Evolutionary conservation across 2,797 vertebrate species (phyloP), one percentile per base, ranked within the genome.

Genomic region (Sorex maritimensis): DNA sequence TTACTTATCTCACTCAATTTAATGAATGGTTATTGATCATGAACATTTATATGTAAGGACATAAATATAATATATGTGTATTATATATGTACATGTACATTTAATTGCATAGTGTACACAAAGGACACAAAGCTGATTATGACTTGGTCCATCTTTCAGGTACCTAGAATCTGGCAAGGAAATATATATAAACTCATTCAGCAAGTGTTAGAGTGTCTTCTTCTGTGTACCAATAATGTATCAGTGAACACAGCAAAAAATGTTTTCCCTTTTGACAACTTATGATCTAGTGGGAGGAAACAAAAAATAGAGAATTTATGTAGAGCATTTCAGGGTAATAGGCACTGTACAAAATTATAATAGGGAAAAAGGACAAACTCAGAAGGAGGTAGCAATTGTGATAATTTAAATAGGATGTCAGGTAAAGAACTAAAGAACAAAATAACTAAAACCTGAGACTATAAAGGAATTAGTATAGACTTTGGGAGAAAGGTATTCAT

Each of bases 101-200:
- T 21, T 61, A 23, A 78, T 30, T 44, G 41, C 41, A 44, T 52
- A 52, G 10, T 52, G 10, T 52, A 52, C 49, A 30, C 7, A 10
- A 69, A 44, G n/a, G 69, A n/a, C 63, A 65, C 58, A 88, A 86
- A 77, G 49, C 63, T 81, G 26, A 84, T 49, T 63, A 90, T 73
- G 68, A 6, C 61, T 81, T 38, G 87, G 30, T 26, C 44, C 87
- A 34, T 23, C 17, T 30, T 88, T 26, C 5, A 91, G 44, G 90
- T 94, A 80, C 30, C 80, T 84, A 38, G n/a, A 44, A 11, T 78
- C 30, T 44, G 6, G 8, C 44, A 65, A 19, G 28, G 34, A 77
- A 93, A 90, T 41, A 83, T 49, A 86, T 82, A 90, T 46, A 49
- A 0, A 83, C 79, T 44, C 38, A 11, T 55, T 94, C 55, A 88